Evolutionary conservation across 2,113 vertebrate species (phyloP).

Genomic region (Eudyptes chrysolophus): DNA sequence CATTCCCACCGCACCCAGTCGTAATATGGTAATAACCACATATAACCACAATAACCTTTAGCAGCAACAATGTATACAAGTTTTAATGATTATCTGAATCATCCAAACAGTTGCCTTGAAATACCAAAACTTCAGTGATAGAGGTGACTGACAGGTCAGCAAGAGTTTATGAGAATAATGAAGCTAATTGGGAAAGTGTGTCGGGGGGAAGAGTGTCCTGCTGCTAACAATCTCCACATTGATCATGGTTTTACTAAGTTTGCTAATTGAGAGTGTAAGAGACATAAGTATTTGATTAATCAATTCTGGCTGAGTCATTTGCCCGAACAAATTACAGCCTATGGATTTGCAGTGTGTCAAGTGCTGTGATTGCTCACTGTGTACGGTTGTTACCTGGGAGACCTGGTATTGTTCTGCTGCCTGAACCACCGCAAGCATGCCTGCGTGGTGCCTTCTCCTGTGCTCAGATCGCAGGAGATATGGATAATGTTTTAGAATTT

Average conservation of each 20-base stretch:
- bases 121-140: neutral
- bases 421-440: neutral
- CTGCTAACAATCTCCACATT: neutral
- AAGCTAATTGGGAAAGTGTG: neutral
- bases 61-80: neutral
- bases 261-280: neutral
- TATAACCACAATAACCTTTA: neutral
- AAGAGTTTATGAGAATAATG: neutral
- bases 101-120: neutral
- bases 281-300: neutral
- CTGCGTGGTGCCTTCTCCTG: neutral
- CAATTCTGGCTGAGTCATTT: neutral
- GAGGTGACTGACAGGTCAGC: neutral
- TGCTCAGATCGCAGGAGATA: neutral
- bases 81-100: neutral
- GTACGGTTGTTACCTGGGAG: neutral
- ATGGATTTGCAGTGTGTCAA: neutral
- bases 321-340: neutral
- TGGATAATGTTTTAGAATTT: neutral
- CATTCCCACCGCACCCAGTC: neutral
- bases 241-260: neutral
- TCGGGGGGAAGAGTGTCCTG: neutral
- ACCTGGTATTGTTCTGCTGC: neutral
- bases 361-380: constrained; percentile 4
- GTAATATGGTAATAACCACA: neutral